Base-by-base conservation (phyloP, 2,797 vertebrate species). In the Myiotriccus ornatus region DNA sequence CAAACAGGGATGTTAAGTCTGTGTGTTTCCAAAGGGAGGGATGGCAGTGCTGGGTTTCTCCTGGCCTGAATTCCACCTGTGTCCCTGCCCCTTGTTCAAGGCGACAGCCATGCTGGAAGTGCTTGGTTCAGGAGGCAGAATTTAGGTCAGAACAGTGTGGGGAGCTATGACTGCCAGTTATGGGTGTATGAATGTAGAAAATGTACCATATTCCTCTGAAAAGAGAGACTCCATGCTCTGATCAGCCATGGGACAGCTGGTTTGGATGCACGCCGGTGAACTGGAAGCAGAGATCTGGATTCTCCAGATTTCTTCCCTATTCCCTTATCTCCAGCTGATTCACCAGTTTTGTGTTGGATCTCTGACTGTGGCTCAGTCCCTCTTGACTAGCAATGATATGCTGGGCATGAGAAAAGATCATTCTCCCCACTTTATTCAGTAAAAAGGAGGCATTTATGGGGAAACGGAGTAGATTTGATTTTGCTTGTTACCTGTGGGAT, bases 211-310 rank as follows among this genome's bases (percentile, higher is more conserved):
- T 75, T 84, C 41, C 52, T 75, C n/a, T 37, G 19, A 44, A 69
- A 53, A 46, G 32, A 47, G 41, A 44, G 46, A 22, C 55, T 49
- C 35, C 59, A 14, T 69, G 28, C 25, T 59, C 39, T 64, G 56
- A 37, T 15, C 5, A 23, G 21, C 35, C 21, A n/a, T 0, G 0
- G 46, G 35, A 65, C 79, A 80, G 57, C 46, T 75, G 62, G 8
- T 46, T 86, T 52, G 49, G 27, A n/a, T 73, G 39, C 55, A 57
- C 52, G 23, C 37, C 9, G 4, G 11, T n/a, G 59, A 41, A 52
- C 13, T 1, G 1, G 60, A 77, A 86, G 32, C 43, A 63, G 67
- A 78, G 55, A 67, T 60, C 43, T 49, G 43, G 34, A 52, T 39
- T 52, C 50, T 52, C 50, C 50, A 52, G 50, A 52, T 12, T 73